phyloP scores from a whole-genome alignment of 2,888 invertebrate genomes.

The Mythimna vitellina region DNA sequence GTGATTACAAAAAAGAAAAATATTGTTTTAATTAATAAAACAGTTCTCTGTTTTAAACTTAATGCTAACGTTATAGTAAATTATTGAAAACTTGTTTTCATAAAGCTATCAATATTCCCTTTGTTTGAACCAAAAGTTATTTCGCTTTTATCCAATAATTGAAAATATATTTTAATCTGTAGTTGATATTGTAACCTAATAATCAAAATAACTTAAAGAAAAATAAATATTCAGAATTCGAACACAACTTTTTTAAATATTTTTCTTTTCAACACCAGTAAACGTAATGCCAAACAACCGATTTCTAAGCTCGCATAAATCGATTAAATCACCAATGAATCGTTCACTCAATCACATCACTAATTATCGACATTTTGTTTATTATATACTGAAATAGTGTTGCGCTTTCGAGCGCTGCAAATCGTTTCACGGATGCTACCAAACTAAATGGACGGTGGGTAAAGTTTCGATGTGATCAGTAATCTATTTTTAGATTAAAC shows the following conservation, averaged over 20 bases:
- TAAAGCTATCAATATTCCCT: not conserved
- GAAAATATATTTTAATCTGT: not conserved
- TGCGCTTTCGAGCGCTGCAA: constrained; percentile 47
- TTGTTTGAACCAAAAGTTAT: not conserved
- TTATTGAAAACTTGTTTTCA: not conserved
- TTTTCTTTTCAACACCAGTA: constrained; percentile 14
- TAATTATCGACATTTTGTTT: constrained; percentile 53
- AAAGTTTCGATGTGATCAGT: constrained; percentile 61
- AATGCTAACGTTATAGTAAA: not conserved
- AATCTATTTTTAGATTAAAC: constrained; percentile 67
- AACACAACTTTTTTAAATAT: not conserved
- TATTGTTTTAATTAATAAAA: not conserved
- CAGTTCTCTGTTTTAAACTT: not conserved
- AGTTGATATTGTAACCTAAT: not conserved
- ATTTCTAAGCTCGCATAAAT: constrained; percentile 31
- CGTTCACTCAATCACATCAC: constrained; percentile 41
- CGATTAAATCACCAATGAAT: constrained; percentile 39
- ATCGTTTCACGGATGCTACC: constrained; percentile 62
- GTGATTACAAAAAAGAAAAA: not conserved
- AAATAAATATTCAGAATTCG: not conserved
- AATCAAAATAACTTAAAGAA: not conserved
- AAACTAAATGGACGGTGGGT: constrained; percentile 63
- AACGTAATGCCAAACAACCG: constrained; percentile 22
- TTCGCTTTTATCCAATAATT: not conserved
- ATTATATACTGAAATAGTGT: constrained; percentile 25